A percentile compares a stretch with the other conserved stretches of the same genome.
Conservation (phyloP, 1,140 invertebrate genomes). For the Bombus confusus region DNA sequence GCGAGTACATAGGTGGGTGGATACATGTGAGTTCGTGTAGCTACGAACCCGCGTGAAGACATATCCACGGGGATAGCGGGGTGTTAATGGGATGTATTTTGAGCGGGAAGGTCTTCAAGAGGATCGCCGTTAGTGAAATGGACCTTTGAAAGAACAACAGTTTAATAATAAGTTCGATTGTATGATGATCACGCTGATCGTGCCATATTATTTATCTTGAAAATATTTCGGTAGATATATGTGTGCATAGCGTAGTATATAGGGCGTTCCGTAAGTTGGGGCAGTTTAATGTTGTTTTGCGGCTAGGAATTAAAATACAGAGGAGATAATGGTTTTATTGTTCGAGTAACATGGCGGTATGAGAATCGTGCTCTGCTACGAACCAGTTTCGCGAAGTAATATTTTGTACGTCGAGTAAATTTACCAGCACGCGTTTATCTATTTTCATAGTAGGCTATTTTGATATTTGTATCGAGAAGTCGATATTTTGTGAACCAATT, state of each 20-base stretch:
- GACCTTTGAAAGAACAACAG: not conserved
- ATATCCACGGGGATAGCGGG: constrained; percentile 6
- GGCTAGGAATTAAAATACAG: not conserved
- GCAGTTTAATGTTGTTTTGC: too few species aligned
- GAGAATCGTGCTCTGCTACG: too few species aligned
- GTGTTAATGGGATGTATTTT: constrained; percentile 41
- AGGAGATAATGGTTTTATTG: not conserved
- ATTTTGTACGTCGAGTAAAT: not conserved
- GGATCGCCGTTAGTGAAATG: not conserved
- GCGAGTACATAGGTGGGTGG: not conserved
- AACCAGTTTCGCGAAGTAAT: too few species aligned
- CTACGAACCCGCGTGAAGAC: not conserved
- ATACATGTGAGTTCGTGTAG: not conserved
- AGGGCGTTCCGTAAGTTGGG: too few species aligned
- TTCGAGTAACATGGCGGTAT: not conserved
- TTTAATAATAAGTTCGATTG: not conserved
- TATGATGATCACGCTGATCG: too few species aligned
- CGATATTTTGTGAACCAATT: not conserved
- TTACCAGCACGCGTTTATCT: too few species aligned
- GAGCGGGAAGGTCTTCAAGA: constrained; percentile 5
- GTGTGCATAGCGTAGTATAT: too few species aligned
- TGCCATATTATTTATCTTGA: not conserved
- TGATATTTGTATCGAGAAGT: not conserved
- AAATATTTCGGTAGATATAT: not conserved
- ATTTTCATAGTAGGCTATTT: too few species aligned